Evolutionary conservation across 37 sponge, comb jelly and placozoan genomes (phyloP).

Genomic region (Bolinopsis microptera): DNA sequence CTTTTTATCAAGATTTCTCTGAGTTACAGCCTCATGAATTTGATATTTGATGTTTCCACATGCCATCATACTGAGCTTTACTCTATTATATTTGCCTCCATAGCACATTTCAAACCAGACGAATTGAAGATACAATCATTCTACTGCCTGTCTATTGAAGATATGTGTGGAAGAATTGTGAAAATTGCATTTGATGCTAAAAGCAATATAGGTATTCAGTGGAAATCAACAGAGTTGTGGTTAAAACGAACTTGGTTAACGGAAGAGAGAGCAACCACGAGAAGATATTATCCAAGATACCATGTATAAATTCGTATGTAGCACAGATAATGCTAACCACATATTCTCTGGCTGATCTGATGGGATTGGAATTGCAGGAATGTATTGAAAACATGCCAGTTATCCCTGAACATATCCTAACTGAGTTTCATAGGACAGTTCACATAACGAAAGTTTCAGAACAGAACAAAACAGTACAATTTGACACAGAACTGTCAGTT

Average conservation of each 20-base stretch:
- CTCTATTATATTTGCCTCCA: neutral
- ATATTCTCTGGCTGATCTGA: neutral
- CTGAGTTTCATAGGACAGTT: neutral
- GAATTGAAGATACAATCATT: neutral
- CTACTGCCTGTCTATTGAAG: conserved; percentile 32
- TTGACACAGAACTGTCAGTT: neutral
- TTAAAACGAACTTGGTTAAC: conserved; percentile 31
- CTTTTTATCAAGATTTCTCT: conserved; percentile 3
- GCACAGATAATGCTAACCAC: conserved; percentile 50
- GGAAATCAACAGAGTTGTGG: conserved; percentile 43
- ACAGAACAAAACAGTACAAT: conserved; percentile 36
- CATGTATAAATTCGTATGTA: neutral
- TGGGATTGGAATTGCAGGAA: neutral
- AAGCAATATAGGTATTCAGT: conserved; percentile 4
- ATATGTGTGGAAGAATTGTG: neutral
- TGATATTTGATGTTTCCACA: conserved; percentile 36
- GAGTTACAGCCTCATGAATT: neutral
- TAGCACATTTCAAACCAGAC: neutral
- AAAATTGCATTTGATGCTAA: neutral
- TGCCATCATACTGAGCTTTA: conserved; percentile 26
- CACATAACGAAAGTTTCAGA: neutral
- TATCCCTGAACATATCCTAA: neutral
- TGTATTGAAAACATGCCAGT: conserved; percentile 6
- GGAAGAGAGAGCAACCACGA: conserved; percentile 44
- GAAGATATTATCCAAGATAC: neutral